Base-by-base conservation (phyloP, 2,797 vertebrate genomes). In the Lithobates sylvaticus region DNA sequence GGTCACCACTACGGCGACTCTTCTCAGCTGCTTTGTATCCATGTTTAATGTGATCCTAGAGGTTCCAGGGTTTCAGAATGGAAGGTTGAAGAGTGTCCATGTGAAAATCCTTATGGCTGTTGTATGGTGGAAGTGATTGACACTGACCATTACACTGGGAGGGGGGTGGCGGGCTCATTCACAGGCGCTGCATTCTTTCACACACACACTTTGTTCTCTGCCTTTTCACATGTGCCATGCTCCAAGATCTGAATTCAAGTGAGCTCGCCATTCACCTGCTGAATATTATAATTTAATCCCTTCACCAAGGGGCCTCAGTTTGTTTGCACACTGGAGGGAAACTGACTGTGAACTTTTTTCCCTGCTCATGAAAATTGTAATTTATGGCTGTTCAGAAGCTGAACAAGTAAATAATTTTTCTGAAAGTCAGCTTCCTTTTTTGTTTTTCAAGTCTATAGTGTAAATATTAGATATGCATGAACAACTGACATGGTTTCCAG, bases 141-240 rank as follows among this genome's bases (percentile, higher is more conserved):
- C 80, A 77, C 50, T 21, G 54, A 61, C 84, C 50, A 82, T 86
- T 81, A 42, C 73, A 74, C 72, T 10, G 78, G 61, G 76, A 73
- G 27, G 34, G 64, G 76, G 54, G 54, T 9, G 64, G 54, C 70
- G 6, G 78, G 71, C 72, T 64, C 64, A 69, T 81, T 86, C 84
- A 86, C 78, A 76, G 78, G 84, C 78, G 21, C 69, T 23, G 44
- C 73, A 86, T 81, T 81, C 74, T 76, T 79, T 82, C 44, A 50
- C 44, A 67, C 47, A 61, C 72, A 23, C 65, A 70, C 83, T 70
- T 84, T 68, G 64, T 69, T 81, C 77, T 74, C 72, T 76, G 78
- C 18, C 78, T 77, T 81, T 81, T 76, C 44, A 69, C 68, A 67
- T 76, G 71, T 50, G 42, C 29, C 71, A 50, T 32, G 58, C 50